Evolutionary conservation across 2,113 vertebrate genomes (phyloP), one percentile per base, ranked within the genome.

Genomic region (Corythoichthys haematopterus): DNA sequence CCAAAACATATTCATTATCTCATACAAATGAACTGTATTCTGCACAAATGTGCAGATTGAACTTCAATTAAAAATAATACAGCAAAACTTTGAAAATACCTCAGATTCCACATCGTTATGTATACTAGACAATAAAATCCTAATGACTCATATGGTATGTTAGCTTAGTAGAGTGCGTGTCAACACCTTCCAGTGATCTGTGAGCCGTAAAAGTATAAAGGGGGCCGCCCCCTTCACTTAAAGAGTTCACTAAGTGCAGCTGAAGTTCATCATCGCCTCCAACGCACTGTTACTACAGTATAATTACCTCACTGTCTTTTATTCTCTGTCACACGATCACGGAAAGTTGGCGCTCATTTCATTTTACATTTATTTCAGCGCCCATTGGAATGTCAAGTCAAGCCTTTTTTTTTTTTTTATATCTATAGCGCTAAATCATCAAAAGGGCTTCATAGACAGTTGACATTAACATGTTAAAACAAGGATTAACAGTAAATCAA

Each of bases 1-100:
- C 70, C 77, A 80, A 70, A 77, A 65, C 65, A 74, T 81, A 63
- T 80, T 75, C 66, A 59, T 67, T 79, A 62, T 69, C 65, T 66
- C 38, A 28, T 57, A 64, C 69, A 79, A 74, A 67, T 60, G 36
- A 52, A 35, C 46, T 67, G 11, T 28, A 45, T 15, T 11, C 43
- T 46, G n/a, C 14, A 47, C 20, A 46, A 45, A 57, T n/a, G 66
- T 71, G 45, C 33, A 61, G 36, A 20, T 56, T n/a, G 15, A 45
- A 20, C 11, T 5, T 6, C 3, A 12, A 45, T 43, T 28, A 28
- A 40, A n/a, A 11, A 15, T 16, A 40, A 20, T 11, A 43, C 9
- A 43, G 28, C 53, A 59, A 43, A 43, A 60, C 43, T n/a, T 4
- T 8, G 45, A 20, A 6, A 16, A 45, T n/a, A 13, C 40, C 1